Evolutionary conservation across 2,797 vertebrate species (phyloP), one percentile per base, ranked within the genome.

Genomic region (Menidia menidia): DNA sequence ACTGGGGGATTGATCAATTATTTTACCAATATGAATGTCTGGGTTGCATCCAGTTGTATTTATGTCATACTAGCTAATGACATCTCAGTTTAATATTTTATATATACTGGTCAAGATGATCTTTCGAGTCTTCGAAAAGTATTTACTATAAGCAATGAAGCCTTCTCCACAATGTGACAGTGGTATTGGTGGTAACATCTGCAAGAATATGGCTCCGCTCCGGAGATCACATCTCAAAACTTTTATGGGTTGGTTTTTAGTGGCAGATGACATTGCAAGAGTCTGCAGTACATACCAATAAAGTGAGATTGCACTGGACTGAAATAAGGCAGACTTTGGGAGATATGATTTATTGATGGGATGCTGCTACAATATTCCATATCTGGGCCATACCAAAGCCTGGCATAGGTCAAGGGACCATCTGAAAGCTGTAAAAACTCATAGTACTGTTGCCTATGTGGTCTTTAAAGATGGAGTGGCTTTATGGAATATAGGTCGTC

Each of bases 201-300:
- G 62, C 35, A 39, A 75, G 77, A 74, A 72, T 80, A 75, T 86
- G 67, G 52, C 81, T 68, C 42, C 44, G 4, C 75, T 76, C 56
- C 35, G 16, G 4, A 75, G 91, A 88, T 93, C 90, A 91, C 89
- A 89, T 86, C 89, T 68, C 54, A 0, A 0, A 72, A 80, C 66
- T 82, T 92, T 90, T 89, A 91, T 88, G 84, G 81, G 88, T 73
- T 57, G 69, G 48, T 75, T 84, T 25, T 79, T 78, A 80, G 85
- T 89, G 88, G 90, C 89, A 78, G 85, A 88, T 88, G 90, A 91
- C 92, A 86, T 89, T 82, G 88, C 77, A 62, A 85, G 89, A 85
- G 71, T 82, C 86, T 68, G 77, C 86, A 75, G 86, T 81, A 87
- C 89, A 85, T 88, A 81, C 83, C 88, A 85, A 88, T 92, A 89